Percentiles rank a stretch among this genome's conserved stretches.
Evolutionary conservation across 1,140 invertebrate genomes (phyloP).

Genomic region (Zaprionus camerounensis): DNA sequence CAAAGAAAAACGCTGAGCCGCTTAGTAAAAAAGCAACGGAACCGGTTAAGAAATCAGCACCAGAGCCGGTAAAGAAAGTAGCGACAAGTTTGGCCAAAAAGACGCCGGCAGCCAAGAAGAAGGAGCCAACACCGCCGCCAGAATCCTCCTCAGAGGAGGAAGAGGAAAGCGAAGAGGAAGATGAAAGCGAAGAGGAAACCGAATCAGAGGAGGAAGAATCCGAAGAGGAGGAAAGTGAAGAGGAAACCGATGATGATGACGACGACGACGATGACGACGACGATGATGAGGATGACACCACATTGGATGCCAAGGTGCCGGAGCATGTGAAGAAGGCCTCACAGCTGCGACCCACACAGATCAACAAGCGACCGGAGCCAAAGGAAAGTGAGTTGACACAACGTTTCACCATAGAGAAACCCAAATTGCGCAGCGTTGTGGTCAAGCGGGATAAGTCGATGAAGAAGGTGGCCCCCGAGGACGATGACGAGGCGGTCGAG

Average conservation of each 20-base stretch:
- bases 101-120: constrained; percentile 57
- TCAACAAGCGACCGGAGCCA: constrained; percentile 66
- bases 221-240: constrained; percentile 53
- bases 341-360: constrained; percentile 65
- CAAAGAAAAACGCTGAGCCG: constrained; percentile 12
- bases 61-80: constrained; percentile 46
- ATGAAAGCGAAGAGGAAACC: constrained; percentile 65
- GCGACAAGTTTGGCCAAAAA: constrained; percentile 42
- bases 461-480: constrained; percentile 76
- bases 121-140: constrained; percentile 76
- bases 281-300: constrained; percentile 57
- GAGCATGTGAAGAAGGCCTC: constrained; percentile 72
- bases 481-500: constrained; percentile 75
- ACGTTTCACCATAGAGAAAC: constrained; percentile 81
- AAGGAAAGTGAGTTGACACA: constrained; percentile 79
- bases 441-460: constrained; percentile 80
- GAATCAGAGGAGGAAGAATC: constrained; percentile 53
- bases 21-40: constrained; percentile 57
- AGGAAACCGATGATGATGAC: constrained; percentile 67
- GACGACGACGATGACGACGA: constrained; percentile 57
- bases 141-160: constrained; percentile 70
- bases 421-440: constrained; percentile 76
- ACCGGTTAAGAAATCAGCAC: constrained; percentile 54
- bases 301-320: constrained; percentile 66
- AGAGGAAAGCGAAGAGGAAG: constrained; percentile 61